phyloP scores from a whole-genome alignment of 2,113 vertebrate species.

The Pelodiscus sinensis region DNA sequence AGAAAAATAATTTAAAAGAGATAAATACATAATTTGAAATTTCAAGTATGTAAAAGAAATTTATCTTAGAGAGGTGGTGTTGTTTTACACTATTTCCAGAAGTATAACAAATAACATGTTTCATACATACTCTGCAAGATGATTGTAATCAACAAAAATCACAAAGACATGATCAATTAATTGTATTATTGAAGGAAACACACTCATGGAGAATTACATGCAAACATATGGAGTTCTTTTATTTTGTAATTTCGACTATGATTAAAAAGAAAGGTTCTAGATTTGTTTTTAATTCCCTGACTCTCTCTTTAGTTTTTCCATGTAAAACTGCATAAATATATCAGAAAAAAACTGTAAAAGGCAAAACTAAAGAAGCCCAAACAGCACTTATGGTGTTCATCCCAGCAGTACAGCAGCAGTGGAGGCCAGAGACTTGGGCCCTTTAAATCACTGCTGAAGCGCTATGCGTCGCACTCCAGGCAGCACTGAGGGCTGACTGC shows the following conservation, averaged over 20 bases:
- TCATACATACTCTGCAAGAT: not conserved
- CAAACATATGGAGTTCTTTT: accelerated
- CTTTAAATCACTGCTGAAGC: no score
- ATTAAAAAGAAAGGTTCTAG: not conserved
- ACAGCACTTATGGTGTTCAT: not conserved
- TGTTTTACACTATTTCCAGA: not conserved
- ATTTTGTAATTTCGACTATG: not conserved
- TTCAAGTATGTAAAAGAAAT: not conserved
- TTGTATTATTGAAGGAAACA: not conserved
- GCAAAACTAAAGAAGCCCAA: not conserved
- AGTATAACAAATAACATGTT: not conserved
- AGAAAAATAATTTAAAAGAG: not conserved
- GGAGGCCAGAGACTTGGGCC: no score
- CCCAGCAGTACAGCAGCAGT: not conserved
- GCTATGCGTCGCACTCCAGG: no score
- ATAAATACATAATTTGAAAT: not conserved
- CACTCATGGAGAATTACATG: not conserved
- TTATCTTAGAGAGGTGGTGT: not conserved
- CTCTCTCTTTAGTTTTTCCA: not conserved
- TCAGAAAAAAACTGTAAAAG: not conserved
- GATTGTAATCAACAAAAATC: not conserved
- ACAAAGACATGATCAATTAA: not conserved
- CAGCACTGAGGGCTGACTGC: no score
- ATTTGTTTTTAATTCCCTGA: not conserved
- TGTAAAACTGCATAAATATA: not conserved